Percentiles rank a stretch among this genome's conserved stretches.
phyloP scores from a whole-genome alignment of 2,113 vertebrate species.

The Rhynchomys soricoides region DNA sequence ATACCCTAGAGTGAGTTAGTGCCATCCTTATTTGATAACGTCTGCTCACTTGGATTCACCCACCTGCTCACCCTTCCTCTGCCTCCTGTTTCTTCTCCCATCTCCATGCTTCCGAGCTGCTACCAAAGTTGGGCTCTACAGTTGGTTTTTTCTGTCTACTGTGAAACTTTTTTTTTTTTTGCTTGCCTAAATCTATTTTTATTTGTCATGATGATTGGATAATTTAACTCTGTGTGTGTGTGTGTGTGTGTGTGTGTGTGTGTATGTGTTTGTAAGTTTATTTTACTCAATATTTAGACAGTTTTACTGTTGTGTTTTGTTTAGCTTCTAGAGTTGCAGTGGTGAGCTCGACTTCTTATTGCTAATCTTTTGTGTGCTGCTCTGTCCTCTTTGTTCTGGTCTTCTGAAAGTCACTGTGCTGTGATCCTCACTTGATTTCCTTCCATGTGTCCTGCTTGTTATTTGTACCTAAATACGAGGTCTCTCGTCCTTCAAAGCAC shows the following conservation, averaged over 20 bases:
- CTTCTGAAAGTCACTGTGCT: not conserved
- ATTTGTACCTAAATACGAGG: constrained; percentile 27
- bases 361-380: not conserved
- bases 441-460: constrained; percentile 48
- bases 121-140: not conserved
- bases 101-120: not conserved
- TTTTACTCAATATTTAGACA: not conserved
- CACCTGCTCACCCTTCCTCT: constrained; percentile 23
- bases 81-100: not conserved
- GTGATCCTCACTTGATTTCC: constrained; percentile 14
- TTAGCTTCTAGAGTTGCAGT: not conserved
- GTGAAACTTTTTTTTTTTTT: not conserved
- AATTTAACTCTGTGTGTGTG: not conserved
- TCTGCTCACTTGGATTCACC: constrained; percentile 16
- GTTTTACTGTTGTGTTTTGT: constrained; percentile 5
- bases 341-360: not conserved
- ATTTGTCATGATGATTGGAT: constrained; percentile 5
- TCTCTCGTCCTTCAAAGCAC: constrained; percentile 23
- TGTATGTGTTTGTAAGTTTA: too few relatives aligned
- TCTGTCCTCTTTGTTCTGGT: constrained; percentile 17
- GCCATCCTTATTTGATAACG: constrained; percentile 1
- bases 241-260: not conserved
- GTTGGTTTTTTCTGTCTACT: not conserved
- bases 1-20: constrained; percentile 30
- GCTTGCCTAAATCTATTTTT: constrained; percentile 22